phyloP scores from a whole-genome alignment of 2,113 vertebrate genomes.

The Urocynchramus pylzowi region DNA sequence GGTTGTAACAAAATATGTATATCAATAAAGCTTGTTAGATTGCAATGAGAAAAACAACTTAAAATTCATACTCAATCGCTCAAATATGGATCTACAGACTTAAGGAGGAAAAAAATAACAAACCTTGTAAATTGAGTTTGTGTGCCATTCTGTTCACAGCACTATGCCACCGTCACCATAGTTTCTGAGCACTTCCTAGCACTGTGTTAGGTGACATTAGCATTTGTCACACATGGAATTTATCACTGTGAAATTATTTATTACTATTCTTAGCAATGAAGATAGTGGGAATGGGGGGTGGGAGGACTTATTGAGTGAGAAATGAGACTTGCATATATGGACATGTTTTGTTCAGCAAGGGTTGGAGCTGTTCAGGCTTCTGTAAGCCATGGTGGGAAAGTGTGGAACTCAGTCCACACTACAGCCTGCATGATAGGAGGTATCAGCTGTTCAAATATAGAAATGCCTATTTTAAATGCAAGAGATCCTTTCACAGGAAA shows the following conservation, averaged over 20 bases:
- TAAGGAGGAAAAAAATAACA: not conserved
- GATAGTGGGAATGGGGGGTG: not conserved
- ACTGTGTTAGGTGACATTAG: slow-evolving; percentile 43
- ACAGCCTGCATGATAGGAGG: not conserved
- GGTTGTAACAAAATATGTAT: not conserved
- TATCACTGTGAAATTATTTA: slow-evolving; percentile 59
- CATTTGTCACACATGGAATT: slow-evolving; percentile 55
- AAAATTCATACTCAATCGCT: not conserved
- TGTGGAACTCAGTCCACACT: not conserved
- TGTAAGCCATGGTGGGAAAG: not conserved
- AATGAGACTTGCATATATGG: slow-evolving; percentile 15
- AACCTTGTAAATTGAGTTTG: not conserved
- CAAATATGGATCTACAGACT: not conserved
- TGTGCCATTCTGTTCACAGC: slow-evolving; percentile 29
- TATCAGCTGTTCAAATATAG: not conserved
- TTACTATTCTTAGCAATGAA: slow-evolving; percentile 55
- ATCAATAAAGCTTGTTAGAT: not conserved
- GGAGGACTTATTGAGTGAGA: not conserved
- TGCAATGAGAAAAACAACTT: not conserved
- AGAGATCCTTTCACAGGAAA: not conserved
- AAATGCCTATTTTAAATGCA: not conserved
- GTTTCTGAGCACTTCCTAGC: slow-evolving; percentile 41
- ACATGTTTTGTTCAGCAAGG: not conserved
- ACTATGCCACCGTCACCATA: slow-evolving; percentile 30
- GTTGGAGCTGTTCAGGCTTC: not conserved